A percentile compares a stretch with the other conserved stretches of the same genome.
Conservation (phyloP, 1,140 invertebrate species). For the Rhopalosiphum maidis region DNA sequence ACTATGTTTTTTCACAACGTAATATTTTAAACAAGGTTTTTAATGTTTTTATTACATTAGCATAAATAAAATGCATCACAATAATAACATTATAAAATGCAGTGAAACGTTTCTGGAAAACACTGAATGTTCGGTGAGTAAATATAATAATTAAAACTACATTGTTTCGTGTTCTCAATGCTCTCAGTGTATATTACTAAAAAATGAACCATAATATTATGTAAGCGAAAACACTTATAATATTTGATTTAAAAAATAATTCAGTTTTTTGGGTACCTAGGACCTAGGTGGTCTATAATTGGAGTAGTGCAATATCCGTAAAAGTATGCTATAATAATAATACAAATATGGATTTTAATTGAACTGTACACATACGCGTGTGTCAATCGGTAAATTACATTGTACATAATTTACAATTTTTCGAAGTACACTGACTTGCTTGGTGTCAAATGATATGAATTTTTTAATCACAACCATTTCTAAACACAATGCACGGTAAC, state of each 20-base stretch:
- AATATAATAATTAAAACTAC: background rate
- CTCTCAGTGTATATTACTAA: background rate
- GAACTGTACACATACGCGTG: background rate
- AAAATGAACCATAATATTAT: background rate
- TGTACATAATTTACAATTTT: background rate
- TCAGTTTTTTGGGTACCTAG: background rate
- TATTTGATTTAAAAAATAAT: background rate
- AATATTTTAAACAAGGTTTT: background rate
- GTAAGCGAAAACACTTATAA: background rate
- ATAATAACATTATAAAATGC: background rate
- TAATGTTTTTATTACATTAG: conserved; percentile 27
- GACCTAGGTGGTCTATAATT: background rate
- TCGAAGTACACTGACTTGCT: background rate
- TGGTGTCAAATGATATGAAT: background rate
- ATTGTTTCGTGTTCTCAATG: background rate
- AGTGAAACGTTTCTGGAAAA: background rate
- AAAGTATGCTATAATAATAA: background rate
- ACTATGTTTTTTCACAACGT: background rate
- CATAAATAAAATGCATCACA: conserved; percentile 3
- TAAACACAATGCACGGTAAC: background rate
- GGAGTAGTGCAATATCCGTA: background rate
- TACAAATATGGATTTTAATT: background rate
- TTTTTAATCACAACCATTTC: background rate
- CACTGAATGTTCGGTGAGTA: background rate
- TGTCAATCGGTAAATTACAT: background rate